Evolutionary conservation across 2,113 vertebrate genomes (phyloP), one percentile per base, ranked within the genome.

Genomic region (Pelvicachromis taeniatus): DNA sequence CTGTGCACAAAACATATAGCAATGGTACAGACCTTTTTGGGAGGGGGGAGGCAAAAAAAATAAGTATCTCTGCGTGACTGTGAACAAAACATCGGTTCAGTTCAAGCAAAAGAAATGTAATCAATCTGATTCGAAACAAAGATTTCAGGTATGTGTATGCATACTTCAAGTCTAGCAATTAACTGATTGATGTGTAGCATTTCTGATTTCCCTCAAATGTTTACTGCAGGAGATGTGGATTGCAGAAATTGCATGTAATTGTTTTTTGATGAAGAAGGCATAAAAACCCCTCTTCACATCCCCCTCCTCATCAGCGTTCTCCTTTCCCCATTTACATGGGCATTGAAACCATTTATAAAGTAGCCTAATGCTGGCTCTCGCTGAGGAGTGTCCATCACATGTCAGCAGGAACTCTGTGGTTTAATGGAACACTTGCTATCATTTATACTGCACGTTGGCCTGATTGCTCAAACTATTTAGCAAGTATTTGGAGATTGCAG

Each of bases 201-300:
- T 73, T 75, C 59, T 82, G 75, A 53, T 87, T 84, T 50, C 17
- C 26, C 52, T 45, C 23, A 58, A 81, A 77, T 48, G 38, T 84
- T 85, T 63, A 50, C n/a, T 21, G 16, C 29, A 6, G 55, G 77
- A 38, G 6, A 42, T 17, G 23, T n/a, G 70, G 65, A 78, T 85
- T 53, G 61, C 42, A 84, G 9, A 63, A 81, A 84, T 86, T 16
- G 78, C 38, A 65, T 23, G 26, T 63, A 78, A 83, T 78, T 45
- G 53, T 45, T 50, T 50, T 78, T 85, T 83, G 82, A 84, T 80
- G 42, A 81, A 88, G 53, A 73, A 14, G 45, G 6, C 38, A 70
- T 45, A 58, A 55, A 19, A 52, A 2, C 4, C 29, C 45, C 21
- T 65, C 52, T 33, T 56, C 21, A 48, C 14, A 1, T 80, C 54